These are phyloP conservation scores for Coenonympha glycerion DNA, from an alignment of 2,888 invertebrate genomes.

Conservation along the genomic window DNA sequence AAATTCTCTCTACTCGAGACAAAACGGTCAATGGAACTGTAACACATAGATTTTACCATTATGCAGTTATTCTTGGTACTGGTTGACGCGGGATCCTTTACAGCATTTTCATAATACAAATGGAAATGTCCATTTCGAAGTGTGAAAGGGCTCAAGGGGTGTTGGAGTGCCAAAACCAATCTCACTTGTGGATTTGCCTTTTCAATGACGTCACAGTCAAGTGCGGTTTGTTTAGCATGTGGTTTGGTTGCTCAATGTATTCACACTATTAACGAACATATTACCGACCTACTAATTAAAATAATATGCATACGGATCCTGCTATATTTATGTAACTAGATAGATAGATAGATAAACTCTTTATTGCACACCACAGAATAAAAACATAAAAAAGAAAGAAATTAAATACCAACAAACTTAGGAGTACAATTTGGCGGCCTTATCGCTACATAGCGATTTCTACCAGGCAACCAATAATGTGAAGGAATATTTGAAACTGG, in stretches of 20 bases:
- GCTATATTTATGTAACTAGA: too few species aligned
- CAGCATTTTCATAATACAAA: slow-evolving; percentile 32
- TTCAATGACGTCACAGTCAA: slow-evolving; percentile 37
- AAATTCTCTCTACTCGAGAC: neutral
- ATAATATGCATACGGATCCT: too few species aligned
- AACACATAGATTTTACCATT: neutral
- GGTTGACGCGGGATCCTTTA: slow-evolving; percentile 22
- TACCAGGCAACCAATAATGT: too few species aligned
- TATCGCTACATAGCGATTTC: too few species aligned
- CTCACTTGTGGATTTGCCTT: slow-evolving; percentile 44
- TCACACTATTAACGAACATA: too few species aligned
- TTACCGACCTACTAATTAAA: too few species aligned
- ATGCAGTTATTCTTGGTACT: slow-evolving; percentile 15
- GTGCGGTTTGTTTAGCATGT: slow-evolving; percentile 34
- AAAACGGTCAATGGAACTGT: neutral
- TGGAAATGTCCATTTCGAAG: slow-evolving; percentile 35
- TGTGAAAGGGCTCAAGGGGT: slow-evolving; percentile 43
- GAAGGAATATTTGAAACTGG: too few species aligned
- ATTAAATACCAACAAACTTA: too few species aligned
- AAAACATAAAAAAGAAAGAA: too few species aligned
- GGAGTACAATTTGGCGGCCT: too few species aligned
- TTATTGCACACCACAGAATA: too few species aligned
- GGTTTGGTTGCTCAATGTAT: slow-evolving; percentile 19
- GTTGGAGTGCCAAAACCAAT: slow-evolving; percentile 54
- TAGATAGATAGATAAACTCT: too few species aligned